Evolutionary conservation across 1,140 invertebrate genomes (phyloP).

Genomic region (Zaprionus nigranus): DNA sequence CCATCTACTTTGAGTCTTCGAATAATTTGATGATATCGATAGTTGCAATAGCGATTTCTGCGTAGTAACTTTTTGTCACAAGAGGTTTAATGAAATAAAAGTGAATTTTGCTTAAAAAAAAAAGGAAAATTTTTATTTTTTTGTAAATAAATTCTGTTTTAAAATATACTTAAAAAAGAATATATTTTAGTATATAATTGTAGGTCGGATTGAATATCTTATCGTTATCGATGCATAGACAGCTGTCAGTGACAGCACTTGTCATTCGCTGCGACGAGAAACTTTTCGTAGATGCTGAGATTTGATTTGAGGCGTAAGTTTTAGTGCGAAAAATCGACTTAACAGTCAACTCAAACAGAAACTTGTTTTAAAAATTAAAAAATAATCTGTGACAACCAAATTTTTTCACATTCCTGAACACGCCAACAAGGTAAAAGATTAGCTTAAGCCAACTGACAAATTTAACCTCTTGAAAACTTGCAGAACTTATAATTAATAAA

Average conservation of each 20-base stretch:
- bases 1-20: background rate
- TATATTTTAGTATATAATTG: too few relatives aligned
- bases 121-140: too few relatives aligned
- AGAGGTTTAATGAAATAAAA: too few relatives aligned
- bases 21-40: background rate
- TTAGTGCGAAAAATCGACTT: background rate
- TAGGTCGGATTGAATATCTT: too few relatives aligned
- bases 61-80: too few relatives aligned
- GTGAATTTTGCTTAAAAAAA: too few relatives aligned
- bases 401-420: background rate
- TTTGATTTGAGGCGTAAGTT: constrained; percentile 1
- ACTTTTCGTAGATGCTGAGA: background rate
- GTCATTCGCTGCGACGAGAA: background rate
- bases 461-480: background rate
- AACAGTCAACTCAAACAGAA: background rate
- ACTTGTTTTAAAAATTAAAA: constrained; percentile 1
- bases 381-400: constrained; percentile 15
- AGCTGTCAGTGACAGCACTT: background rate
- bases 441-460: background rate
- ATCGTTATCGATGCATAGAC: background rate
- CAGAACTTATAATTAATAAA: background rate
- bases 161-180: too few relatives aligned
- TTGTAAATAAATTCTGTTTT: too few relatives aligned
- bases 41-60: too few relatives aligned
- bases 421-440: background rate